These are phyloP conservation scores for Elysia chlorotica DNA, from an alignment of 1,140 invertebrate species.

Conservation along the genomic window DNA sequence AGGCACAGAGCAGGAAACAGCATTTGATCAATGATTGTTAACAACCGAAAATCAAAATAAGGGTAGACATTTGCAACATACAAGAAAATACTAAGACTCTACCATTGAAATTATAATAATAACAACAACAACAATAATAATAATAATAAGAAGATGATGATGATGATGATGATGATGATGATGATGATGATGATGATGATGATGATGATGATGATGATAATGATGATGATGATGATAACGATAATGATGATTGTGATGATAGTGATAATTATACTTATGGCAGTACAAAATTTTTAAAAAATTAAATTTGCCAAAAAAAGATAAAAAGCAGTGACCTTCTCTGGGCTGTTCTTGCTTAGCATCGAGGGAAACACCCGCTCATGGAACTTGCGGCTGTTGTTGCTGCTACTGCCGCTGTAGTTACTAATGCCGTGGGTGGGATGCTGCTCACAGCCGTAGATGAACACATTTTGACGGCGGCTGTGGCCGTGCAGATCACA, in stretches of 20 bases:
- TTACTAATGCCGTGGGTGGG: no score
- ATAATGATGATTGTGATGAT: neutral
- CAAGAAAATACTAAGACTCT: no score
- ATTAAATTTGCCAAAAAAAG: no score
- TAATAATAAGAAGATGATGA: neutral
- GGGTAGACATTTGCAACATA: no score
- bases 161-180: neutral
- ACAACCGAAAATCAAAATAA: no score
- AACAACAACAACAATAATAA: no score
- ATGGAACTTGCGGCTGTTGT: conserved; percentile 73
- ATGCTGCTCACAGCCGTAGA: conserved; percentile 83
- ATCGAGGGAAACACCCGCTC: conserved; percentile 92
- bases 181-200: neutral
- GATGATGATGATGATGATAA: neutral
- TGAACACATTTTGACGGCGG: conserved; percentile 62
- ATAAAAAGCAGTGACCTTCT: conserved; percentile 72
- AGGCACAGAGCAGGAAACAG: no score
- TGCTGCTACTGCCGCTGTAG: no score
- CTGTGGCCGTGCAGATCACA: conserved; percentile 64
- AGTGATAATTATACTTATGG: no score
- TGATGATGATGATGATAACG: neutral
- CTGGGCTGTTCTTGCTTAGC: conserved; percentile 88
- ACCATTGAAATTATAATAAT: no score
- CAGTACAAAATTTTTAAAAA: neutral
- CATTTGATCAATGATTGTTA: no score